A percentile compares a stretch with the other conserved stretches of the same genome.
Evolutionary conservation across 2,113 vertebrate genomes (phyloP).

Genomic region (Phrynosoma blainvillii): DNA sequence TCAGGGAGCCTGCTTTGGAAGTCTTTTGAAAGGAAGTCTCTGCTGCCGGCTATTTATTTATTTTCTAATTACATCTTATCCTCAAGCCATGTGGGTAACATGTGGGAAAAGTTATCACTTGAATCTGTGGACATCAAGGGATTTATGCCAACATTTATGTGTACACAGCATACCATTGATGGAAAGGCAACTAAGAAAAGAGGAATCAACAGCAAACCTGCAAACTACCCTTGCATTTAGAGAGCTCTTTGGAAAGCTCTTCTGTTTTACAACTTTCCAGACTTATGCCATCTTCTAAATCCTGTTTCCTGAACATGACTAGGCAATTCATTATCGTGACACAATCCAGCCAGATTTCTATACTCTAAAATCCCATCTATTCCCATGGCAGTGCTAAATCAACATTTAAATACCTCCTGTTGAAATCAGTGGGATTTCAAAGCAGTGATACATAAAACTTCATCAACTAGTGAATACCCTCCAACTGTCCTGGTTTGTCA

Average conservation of each 20-base stretch:
- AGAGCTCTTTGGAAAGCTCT: background rate
- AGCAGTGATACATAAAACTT: background rate
- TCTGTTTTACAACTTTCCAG: background rate
- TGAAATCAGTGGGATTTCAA: background rate
- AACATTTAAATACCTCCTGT: background rate
- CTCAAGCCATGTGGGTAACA: background rate
- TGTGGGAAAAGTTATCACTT: background rate
- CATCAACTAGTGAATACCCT: no score
- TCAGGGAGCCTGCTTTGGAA: background rate
- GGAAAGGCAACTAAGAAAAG: background rate
- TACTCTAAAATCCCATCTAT: background rate
- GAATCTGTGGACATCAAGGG: background rate
- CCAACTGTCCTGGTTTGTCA: no score
- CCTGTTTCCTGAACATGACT: background rate
- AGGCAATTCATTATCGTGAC: background rate
- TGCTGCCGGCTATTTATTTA: background rate
- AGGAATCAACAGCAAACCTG: background rate
- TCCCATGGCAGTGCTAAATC: background rate
- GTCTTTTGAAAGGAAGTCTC: background rate
- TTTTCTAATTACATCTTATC: background rate
- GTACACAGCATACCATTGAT: background rate
- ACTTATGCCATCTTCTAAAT: background rate
- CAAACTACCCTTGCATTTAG: background rate
- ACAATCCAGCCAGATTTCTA: background rate
- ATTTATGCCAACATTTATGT: background rate